phyloP scores from a whole-genome alignment of 2,888 invertebrate species.

The Elysia crispata region DNA sequence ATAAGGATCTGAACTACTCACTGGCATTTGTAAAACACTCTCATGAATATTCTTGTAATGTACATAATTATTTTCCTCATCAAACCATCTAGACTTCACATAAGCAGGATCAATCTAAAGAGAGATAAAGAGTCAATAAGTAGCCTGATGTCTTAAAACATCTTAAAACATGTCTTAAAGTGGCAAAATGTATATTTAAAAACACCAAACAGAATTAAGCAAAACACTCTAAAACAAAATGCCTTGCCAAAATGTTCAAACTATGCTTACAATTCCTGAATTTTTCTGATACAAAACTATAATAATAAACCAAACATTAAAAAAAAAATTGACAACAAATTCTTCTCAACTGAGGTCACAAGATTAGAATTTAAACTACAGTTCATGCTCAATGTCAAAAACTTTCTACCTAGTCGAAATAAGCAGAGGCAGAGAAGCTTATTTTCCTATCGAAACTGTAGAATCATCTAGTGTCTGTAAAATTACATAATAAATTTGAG shows the following conservation, averaged over 20 bases:
- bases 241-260: too few species aligned
- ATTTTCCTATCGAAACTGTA: not conserved
- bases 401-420: not conserved
- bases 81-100: conserved; percentile 70
- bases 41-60: conserved; percentile 59
- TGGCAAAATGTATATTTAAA: not conserved
- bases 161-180: too few species aligned
- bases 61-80: conserved; percentile 56
- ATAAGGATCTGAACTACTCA: conserved; percentile 38
- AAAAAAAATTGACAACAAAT: too few species aligned
- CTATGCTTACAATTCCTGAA: too few species aligned
- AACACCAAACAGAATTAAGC: not conserved
- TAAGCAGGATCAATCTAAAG: conserved; percentile 67
- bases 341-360: too few species aligned
- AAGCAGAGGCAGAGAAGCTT: not conserved
- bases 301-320: not conserved
- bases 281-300: too few species aligned
- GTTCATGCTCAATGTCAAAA: not conserved
- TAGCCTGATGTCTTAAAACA: too few species aligned
- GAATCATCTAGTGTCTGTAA: too few species aligned
- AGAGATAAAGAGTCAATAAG: not conserved
- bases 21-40: conserved; percentile 54
- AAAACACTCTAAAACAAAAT: not conserved
- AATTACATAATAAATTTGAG: too few species aligned
- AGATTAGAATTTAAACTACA: too few species aligned